These are phyloP conservation scores for Listronotus oregonensis DNA, from an alignment of 1,140 invertebrate species.

Conservation along the genomic window DNA sequence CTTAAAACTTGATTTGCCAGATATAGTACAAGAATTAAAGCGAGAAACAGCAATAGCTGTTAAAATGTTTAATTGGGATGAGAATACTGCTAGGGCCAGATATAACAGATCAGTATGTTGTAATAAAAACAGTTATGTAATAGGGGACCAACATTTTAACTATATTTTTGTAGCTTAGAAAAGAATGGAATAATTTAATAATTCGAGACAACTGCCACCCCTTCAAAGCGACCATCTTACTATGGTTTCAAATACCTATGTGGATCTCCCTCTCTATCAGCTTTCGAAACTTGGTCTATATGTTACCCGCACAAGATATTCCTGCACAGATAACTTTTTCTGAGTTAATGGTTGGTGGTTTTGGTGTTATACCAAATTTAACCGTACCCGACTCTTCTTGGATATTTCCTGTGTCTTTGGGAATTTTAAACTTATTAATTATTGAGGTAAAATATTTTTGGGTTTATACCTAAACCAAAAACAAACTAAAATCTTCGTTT, in stretches of 20 bases:
- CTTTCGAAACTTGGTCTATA: constrained; percentile 80
- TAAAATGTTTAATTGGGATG: constrained; percentile 70
- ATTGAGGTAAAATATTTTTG: constrained; percentile 66
- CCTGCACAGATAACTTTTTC: constrained; percentile 65
- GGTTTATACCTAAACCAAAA: constrained; percentile 4
- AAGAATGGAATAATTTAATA: constrained; percentile 75
- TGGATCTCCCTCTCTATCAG: constrained; percentile 85
- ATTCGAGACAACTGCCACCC: constrained; percentile 89
- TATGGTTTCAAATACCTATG: constrained; percentile 81
- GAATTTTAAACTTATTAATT: constrained; percentile 72
- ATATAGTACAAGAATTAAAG: constrained; percentile 70
- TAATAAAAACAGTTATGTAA: constrained; percentile 7
- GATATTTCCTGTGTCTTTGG: constrained; percentile 73
- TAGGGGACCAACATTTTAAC: constrained; percentile 32
- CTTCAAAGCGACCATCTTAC: constrained; percentile 72
- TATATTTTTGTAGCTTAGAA: constrained; percentile 65
- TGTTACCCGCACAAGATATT: constrained; percentile 65
- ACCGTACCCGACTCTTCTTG: constrained; percentile 70
- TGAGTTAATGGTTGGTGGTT: constrained; percentile 72
- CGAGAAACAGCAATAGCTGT: constrained; percentile 70
- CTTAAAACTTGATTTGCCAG: constrained; percentile 72
- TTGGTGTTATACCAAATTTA: constrained; percentile 82
- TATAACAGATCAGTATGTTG: constrained; percentile 71
- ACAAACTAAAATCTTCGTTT: constrained; percentile 26
- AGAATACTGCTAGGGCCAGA: constrained; percentile 65